Evolutionary conservation across 2,888 invertebrate genomes (phyloP).

Genomic region (Liposcelis brunnea): DNA sequence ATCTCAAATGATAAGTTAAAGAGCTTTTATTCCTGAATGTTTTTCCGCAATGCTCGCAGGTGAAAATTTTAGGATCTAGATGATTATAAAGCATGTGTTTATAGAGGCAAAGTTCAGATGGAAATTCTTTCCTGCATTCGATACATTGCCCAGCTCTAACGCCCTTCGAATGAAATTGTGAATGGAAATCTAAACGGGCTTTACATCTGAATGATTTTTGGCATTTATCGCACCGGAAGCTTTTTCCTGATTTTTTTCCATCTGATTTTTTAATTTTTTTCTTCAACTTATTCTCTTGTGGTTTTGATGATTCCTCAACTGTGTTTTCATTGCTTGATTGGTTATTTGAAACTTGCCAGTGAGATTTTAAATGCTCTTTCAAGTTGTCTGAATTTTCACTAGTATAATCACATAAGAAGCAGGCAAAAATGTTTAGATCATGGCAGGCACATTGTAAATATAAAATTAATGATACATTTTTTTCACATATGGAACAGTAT

Average conservation of each 20-base stretch:
- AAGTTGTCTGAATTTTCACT: too few relatives aligned
- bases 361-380: too few relatives aligned
- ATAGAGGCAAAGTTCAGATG: neutral
- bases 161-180: neutral
- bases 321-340: too few relatives aligned
- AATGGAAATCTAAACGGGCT: neutral
- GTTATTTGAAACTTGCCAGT: too few relatives aligned
- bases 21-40: neutral
- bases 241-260: neutral
- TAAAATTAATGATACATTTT: too few relatives aligned
- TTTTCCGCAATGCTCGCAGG: neutral
- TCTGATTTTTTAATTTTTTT: neutral
- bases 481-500: too few relatives aligned
- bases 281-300: too few relatives aligned
- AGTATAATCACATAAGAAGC: too few relatives aligned
- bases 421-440: too few relatives aligned
- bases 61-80: neutral
- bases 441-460: too few relatives aligned
- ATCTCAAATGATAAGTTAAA: neutral
- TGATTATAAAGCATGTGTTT: neutral
- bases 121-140: neutral
- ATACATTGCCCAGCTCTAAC: neutral
- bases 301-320: too few relatives aligned
- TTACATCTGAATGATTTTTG: neutral
- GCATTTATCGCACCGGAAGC: neutral